These are phyloP conservation scores for Solenopsis fugax DNA, from an alignment of 1,140 invertebrate species.

Conservation along the genomic window DNA sequence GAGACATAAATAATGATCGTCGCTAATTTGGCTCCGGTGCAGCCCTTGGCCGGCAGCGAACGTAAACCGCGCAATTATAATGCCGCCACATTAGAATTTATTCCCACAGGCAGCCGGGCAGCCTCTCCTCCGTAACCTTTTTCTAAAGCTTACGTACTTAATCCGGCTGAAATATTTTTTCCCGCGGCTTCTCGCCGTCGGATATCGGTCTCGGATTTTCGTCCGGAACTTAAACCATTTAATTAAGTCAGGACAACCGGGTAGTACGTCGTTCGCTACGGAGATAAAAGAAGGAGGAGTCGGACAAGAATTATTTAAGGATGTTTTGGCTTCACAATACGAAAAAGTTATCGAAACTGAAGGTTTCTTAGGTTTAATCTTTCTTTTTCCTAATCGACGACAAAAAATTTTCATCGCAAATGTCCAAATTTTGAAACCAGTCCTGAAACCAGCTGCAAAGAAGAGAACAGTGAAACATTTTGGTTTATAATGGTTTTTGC, in stretches of 20 bases:
- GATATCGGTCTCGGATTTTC: slow-evolving; percentile 81
- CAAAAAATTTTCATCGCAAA: too few relatives aligned
- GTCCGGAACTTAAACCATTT: slow-evolving; percentile 77
- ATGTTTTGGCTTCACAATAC: too few relatives aligned
- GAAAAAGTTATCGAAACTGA: too few relatives aligned
- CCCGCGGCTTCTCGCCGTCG: slow-evolving; percentile 63
- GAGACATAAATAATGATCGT: slow-evolving; percentile 87
- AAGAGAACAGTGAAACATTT: too few relatives aligned
- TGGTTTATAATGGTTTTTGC: too few relatives aligned
- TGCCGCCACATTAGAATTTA: slow-evolving; percentile 87
- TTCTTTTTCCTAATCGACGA: too few relatives aligned
- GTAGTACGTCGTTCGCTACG: slow-evolving; percentile 32
- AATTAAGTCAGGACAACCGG: slow-evolving; percentile 76
- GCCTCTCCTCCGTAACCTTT: slow-evolving; percentile 80
- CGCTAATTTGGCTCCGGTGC: slow-evolving; percentile 84
- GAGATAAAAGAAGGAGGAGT: slow-evolving; percentile 12
- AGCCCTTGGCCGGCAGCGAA: slow-evolving; percentile 80
- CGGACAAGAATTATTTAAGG: slow-evolving; percentile 7
- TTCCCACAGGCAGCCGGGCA: slow-evolving; percentile 74
- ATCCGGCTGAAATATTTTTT: slow-evolving; percentile 85
- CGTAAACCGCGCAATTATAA: slow-evolving; percentile 87
- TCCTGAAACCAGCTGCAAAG: too few relatives aligned
- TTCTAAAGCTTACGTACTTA: slow-evolving; percentile 86
- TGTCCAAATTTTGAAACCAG: too few relatives aligned
- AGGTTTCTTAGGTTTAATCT: too few relatives aligned